Base-by-base conservation (phyloP, 2,113 vertebrate species). In the Poicephalus meyeri region DNA sequence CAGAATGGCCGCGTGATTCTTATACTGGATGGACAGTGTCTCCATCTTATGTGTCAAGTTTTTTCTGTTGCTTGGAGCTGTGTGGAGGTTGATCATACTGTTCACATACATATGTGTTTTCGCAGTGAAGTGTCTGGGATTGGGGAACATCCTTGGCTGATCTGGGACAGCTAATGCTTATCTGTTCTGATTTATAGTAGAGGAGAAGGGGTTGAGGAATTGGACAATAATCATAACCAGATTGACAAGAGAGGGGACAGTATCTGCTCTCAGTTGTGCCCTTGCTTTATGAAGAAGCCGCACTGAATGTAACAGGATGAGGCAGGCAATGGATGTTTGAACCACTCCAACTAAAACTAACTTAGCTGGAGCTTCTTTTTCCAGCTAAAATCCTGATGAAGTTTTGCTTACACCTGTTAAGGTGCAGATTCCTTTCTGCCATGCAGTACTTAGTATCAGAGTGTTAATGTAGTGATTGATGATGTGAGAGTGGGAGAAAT, bases 1-100 rank as follows among this genome's bases (percentile, higher is more conserved):
- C 21, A 85, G 33, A 42, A 61, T 35, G 79, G 14, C 33, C 44
- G 25, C 16, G 7, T 49, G 73, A 20, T 46, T 87, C 50, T 58
- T 16, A 15, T 0, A 3, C 16, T 49, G 56, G 14, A 3, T 56
- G 29, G 24, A 14, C 28, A 73, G 28, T 21, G 21, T 39, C 41
- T 64, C 53, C 14, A 13, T 68, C 25, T 26, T 29, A 9, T 12
- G 3, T 4, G 11, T 33, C 46, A 60, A 56, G 8, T 3, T 74
- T 53, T 28, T 78, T 10, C 79, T 85, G 21, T n/a, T 68, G 55
- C 18, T 26, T n/a, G 53, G 19, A 65, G 33, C 5, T 69, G 31
- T 1, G 2, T 66, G 55, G 29, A 63, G 9, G 26, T 60, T 47
- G 64, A 28, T 70, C 21, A 5, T 2, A 0, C 0, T 24, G 7